Base-by-base conservation (phyloP, 2,113 vertebrate genomes). In the Psephotus haematonotus region DNA sequence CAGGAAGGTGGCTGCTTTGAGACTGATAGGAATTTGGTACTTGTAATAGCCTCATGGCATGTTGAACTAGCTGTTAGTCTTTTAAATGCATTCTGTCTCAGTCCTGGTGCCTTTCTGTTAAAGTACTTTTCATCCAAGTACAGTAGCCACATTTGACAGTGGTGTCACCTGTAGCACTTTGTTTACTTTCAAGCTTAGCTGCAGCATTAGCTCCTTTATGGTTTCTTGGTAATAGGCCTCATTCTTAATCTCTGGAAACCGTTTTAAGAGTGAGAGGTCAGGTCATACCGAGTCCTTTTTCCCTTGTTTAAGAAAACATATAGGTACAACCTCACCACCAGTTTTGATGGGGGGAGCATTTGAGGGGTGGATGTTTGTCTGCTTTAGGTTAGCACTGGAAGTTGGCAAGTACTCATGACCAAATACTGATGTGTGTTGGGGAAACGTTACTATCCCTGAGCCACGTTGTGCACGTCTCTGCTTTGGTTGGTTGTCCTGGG, bases 141-240 rank as follows among this genome's bases (percentile, higher is more conserved):
- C n/a, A 65, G 49, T 29, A 82, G 53, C 75, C n/a, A 13, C 16
- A 9, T 95, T 92, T 86, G 44, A 37, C 69, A 71, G 3, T 0
- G 0, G 29, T 81, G 82, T 88, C 82, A 92, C 93, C 82, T 97
- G 92, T 95, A 90, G 90, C 85, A 76, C 92, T 77, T 71, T 88
- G 72, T 90, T 94, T 83, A 50, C 80, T 71, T 90, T 84, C 55
- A 76, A 68, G 69, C 25, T 44, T 68, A 92, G 80, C 75, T 60
- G 60, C 43, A 68, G 72, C 68, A 37, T 90, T 72, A 86, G 68
- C 88, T 88, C 17, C 33, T 86, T 60, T 50, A 49, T 3, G 17
- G 60, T 93, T 83, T 78, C 88, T 90, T 67, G 37, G 88, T 93
- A 93, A 64, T 74, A 65, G 76, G 55, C 80, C 72, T 94, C 81